Evolutionary conservation across 2,113 vertebrate species (phyloP).

Genomic region (Apteryx mantelli): DNA sequence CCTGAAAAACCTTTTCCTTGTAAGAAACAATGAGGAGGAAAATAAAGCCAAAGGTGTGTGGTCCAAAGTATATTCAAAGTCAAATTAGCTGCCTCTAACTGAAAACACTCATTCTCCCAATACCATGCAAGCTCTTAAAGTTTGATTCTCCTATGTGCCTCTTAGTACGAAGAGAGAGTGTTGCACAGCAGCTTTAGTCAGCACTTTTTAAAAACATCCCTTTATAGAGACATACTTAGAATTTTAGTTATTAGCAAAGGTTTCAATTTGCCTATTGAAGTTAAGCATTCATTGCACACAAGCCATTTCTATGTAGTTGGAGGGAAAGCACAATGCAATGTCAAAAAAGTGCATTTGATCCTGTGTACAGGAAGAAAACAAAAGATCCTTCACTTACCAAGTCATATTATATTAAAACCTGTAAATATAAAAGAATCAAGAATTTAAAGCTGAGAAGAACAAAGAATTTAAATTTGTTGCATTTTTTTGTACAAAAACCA

Average conservation of each 20-base stretch:
- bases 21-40: background rate
- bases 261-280: background rate
- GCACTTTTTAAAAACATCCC: accelerated
- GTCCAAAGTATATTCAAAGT: background rate
- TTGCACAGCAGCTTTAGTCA: background rate
- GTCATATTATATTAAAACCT: background rate
- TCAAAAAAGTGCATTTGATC: background rate
- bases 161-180: background rate
- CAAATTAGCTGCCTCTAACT: background rate
- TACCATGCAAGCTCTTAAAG: background rate
- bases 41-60: background rate
- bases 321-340: background rate
- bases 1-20: background rate
- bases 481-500: background rate
- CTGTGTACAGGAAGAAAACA: background rate
- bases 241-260: background rate
- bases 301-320: background rate
- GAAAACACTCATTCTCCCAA: background rate
- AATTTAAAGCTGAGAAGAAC: background rate
- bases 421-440: background rate
- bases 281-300: background rate
- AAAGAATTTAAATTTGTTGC: background rate
- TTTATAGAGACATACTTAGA: background rate
- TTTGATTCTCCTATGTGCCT: accelerated
- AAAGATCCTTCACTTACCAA: background rate